phyloP scores from a whole-genome alignment of 2,888 invertebrate species.

The Aethes cnicana region DNA sequence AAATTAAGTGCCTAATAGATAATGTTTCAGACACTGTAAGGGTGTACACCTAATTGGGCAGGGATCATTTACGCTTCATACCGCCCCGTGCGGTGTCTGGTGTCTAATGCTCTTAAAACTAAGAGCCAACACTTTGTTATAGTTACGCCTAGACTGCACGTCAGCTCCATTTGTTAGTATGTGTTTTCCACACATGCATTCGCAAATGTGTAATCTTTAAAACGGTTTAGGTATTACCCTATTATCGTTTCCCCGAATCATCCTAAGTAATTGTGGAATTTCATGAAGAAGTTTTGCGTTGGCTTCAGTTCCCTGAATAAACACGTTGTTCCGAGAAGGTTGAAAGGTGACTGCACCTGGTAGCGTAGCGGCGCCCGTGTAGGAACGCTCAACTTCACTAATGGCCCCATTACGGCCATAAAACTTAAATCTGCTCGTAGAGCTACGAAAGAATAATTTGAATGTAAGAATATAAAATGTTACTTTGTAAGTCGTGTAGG shows the following conservation, averaged over 20 bases:
- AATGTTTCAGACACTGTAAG: no score
- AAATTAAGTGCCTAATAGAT: no score
- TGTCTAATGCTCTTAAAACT: conserved; percentile 2
- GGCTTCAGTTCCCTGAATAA: conserved; percentile 3
- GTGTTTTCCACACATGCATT: not conserved
- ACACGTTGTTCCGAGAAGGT: conserved; percentile 39
- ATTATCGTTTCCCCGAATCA: not conserved
- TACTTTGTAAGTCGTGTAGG: conserved; percentile 6
- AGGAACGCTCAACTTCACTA: conserved; percentile 54
- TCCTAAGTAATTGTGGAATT: no score
- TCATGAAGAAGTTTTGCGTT: no score
- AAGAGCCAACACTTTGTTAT: conserved; percentile 9
- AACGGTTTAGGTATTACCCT: not conserved
- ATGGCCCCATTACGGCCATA: conserved; percentile 49
- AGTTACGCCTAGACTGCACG: conserved; percentile 29
- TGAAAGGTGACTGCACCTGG: conserved; percentile 74
- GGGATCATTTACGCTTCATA: not conserved
- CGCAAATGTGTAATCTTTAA: not conserved
- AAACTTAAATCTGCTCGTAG: conserved; percentile 54
- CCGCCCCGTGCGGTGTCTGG: conserved; percentile 4
- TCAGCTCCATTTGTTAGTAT: not conserved
- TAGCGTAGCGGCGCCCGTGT: conserved; percentile 49
- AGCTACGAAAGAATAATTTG: conserved; percentile 45
- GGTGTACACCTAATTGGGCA: not conserved
- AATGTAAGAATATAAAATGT: conserved; percentile 31